Base-by-base conservation (phyloP, 2,797 vertebrate species). In the Gambelia wislizenii region DNA sequence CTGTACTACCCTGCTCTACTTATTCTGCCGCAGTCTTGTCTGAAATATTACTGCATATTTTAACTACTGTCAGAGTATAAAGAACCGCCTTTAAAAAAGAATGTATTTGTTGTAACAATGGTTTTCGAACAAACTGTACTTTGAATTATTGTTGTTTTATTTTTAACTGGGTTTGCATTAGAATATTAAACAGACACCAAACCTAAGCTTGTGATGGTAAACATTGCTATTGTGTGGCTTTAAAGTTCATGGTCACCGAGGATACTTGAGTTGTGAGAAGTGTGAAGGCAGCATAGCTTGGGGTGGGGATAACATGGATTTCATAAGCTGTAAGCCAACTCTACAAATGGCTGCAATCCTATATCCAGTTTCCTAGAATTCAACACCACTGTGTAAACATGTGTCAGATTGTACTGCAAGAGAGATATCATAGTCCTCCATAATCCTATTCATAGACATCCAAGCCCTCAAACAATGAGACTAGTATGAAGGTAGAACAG, bases 1-100 rank as follows among this genome's bases (percentile, higher is more conserved):
- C 4, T 94, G 44, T 94, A 89, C 88, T 88, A 1, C 2, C 69
- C 74, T 87, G n/a, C 6, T 94, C 42, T 94, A 89, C 87, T n/a
- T 88, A 1, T 2, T 69, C 72, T 87, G 59, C 77, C 6, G 86
- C 81, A 72, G 14, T 93, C 54, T 86, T 30, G 83, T 72, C 49
- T 80, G 52, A 91, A 74, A 91, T 76, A 85, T 91, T 64, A 90
- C 47, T 44, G 36, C 83, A 67, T 86, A 84, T 90, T 87, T 89
- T 88, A 47, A 80, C 25, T 90, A 49, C 44, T 85, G 5, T 86
- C 86, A 80, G 44, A 87, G 81, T 85, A 92, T 54, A 59, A 82
- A 3, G 52, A 86, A 5, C 2, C 6, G 13, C 70, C 69, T 86
- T 89, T 78, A 14, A 75, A 16, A 20, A 18, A 4, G 59, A 14